Conservation (phyloP, 2,888 invertebrate species). For the Ornithoptera alexandrae region DNA sequence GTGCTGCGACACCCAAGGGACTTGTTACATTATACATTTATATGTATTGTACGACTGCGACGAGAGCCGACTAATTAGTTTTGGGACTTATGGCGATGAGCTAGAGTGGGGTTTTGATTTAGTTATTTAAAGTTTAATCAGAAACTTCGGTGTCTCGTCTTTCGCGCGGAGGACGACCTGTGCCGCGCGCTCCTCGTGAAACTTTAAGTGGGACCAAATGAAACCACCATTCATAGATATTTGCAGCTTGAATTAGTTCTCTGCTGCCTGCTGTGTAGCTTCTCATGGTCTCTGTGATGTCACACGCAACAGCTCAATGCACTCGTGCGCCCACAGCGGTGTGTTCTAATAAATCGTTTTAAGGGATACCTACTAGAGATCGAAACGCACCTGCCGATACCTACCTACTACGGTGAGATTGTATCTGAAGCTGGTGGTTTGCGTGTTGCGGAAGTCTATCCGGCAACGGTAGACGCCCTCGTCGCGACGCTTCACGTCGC, state of each 20-base stretch:
- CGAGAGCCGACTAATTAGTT: constrained; percentile 20
- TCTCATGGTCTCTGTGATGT: no score
- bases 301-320: no score
- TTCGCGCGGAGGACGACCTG: not conserved
- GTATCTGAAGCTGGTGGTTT: constrained; percentile 93
- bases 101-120: constrained; percentile 16
- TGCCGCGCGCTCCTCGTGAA: not conserved
- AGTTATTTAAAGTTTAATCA: constrained; percentile 24
- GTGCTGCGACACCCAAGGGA: constrained; percentile 15
- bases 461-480: constrained; percentile 94
- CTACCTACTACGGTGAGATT: constrained; percentile 94
- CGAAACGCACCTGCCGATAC: not conserved
- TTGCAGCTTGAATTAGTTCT: no score
- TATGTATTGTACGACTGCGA: constrained; percentile 18
- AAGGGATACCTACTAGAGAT: no score
- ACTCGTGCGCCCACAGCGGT: no score
- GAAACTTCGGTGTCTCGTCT: constrained; percentile 4
- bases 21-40: constrained; percentile 24
- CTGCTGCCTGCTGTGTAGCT: no score
- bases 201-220: not conserved
- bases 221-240: no score
- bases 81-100: constrained; percentile 16
- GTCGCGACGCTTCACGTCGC: constrained; percentile 91
- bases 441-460: constrained; percentile 93
- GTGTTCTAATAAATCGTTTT: no score